phyloP scores from a whole-genome alignment of 2,888 invertebrate species.

The Oxycera nigricornis region DNA sequence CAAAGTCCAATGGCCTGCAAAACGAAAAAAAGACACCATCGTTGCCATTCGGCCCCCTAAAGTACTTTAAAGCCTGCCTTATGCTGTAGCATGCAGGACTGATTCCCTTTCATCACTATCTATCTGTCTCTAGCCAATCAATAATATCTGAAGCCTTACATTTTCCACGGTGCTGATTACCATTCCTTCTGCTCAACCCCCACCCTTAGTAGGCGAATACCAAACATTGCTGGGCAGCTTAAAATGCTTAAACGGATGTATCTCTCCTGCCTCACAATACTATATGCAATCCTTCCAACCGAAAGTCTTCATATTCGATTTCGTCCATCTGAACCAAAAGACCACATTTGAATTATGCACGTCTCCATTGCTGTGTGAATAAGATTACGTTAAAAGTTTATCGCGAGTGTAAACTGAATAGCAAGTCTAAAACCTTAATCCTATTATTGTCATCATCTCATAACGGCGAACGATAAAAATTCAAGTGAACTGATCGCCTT shows the following conservation, averaged over 20 bases:
- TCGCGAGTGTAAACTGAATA: conserved; percentile 38
- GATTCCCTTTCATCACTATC: neutral
- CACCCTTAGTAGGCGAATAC: no score
- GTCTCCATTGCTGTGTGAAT: neutral
- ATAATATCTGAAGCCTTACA: conserved; percentile 17
- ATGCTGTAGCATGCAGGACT: neutral
- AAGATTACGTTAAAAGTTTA: conserved; percentile 35
- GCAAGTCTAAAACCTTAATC: conserved; percentile 31
- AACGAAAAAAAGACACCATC: neutral
- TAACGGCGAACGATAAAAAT: conserved; percentile 34
- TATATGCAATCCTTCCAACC: no score
- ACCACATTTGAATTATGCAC: conserved; percentile 14
- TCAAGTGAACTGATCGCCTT: conserved; percentile 37
- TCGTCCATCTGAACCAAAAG: no score
- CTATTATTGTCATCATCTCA: conserved; percentile 25
- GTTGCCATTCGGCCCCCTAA: neutral
- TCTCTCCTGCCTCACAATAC: no score
- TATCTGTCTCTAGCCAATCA: neutral
- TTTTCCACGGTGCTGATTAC: no score
- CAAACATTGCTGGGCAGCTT: no score
- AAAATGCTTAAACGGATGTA: no score
- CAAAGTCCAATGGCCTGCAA: neutral
- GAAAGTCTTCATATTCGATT: no score
- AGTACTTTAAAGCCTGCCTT: neutral
- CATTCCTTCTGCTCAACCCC: no score